Conservation (phyloP, 1,140 invertebrate genomes). For the Magallana angulata region DNA sequence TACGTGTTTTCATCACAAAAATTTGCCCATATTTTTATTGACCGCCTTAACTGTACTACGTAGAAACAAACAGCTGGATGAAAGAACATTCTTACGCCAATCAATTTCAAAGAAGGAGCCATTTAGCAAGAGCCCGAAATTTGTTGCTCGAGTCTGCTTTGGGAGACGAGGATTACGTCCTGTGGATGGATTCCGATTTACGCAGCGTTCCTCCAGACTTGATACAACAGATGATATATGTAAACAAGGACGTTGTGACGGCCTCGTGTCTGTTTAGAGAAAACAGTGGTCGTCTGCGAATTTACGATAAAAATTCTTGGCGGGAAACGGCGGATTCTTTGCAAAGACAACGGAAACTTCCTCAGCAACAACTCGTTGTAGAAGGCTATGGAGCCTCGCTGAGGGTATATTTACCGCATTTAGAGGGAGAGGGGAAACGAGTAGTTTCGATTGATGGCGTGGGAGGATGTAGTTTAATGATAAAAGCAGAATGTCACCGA, state of each 20-base stretch:
- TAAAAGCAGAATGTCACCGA: constrained; percentile 68
- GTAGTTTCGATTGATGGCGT: constrained; percentile 75
- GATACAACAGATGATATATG: too few species aligned
- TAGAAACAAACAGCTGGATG: constrained; percentile 60
- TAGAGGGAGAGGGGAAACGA: constrained; percentile 68
- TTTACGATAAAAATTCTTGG: constrained; percentile 77
- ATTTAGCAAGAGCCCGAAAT: constrained; percentile 73
- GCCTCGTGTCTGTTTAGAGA: constrained; percentile 69
- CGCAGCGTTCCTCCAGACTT: constrained; percentile 65
- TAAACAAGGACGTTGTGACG: constrained; percentile 69
- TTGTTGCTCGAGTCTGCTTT: constrained; percentile 63
- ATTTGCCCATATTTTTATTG: too few species aligned
- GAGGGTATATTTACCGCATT: constrained; percentile 71
- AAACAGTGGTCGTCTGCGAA: constrained; percentile 51
- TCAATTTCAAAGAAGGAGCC: constrained; percentile 68
- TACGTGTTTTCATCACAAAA: too few species aligned
- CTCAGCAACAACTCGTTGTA: constrained; percentile 65
- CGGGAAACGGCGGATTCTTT: constrained; percentile 72
- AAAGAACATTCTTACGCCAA: constrained; percentile 59
- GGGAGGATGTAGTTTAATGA: constrained; percentile 72
- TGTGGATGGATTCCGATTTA: constrained; percentile 77
- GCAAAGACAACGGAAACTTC: constrained; percentile 56
- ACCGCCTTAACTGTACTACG: too few species aligned
- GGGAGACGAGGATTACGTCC: constrained; percentile 66
- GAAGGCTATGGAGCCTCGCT: constrained; percentile 72